Base-by-base conservation (phyloP, 2,888 invertebrate genomes). In the Ornithoptera alexandrae region DNA sequence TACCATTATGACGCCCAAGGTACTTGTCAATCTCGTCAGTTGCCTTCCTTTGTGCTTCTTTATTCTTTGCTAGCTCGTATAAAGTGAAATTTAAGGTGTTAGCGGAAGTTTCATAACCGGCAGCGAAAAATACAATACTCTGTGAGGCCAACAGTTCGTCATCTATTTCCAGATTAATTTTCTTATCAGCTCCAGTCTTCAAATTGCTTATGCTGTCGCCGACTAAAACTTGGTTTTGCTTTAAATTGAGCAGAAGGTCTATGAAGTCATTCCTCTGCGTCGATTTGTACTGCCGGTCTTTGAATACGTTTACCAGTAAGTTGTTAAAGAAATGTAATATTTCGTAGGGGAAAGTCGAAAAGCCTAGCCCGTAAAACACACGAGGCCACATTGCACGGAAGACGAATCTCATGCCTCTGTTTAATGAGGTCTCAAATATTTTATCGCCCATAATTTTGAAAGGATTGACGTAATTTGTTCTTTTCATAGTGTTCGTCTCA, bases 141-240 rank as follows among this genome's bases (percentile, higher is more conserved):
- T 95, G 94, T 0, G 94, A 89, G 0, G 91, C 86, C 7, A 94
- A 73, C 56, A 94, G 77, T 3, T 92, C 84, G 17, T 93, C 77
- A 0, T 87, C 82, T 0, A 93, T 76, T 3, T 83, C 77, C 0
- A 89, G 50, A 0, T 72, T 22, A 0, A 79, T 66, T 24, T 75
- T 81, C 8, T 81, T 77, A 0, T 72, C 73, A 0, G 70, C 76
- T 0, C 76, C 79, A 4, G 69, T 72, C 61, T 68, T 65, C 73
- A 81, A 73, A 56, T 82, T 84, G 0, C 62, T 77, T 30, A 87
- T 72, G 63, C 81, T 80, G 68, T 86, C 85, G 0, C 87, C 88
- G 2, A 71, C 73, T 30, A 88, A 76, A 18, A 68, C 74, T 8
- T 80, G 76, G 10, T 82, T 77, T 10, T 81, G 73, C 53, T 80